phyloP scores from a whole-genome alignment of 92 coral and sea anemone genomes.

The Palythoa grandis region DNA sequence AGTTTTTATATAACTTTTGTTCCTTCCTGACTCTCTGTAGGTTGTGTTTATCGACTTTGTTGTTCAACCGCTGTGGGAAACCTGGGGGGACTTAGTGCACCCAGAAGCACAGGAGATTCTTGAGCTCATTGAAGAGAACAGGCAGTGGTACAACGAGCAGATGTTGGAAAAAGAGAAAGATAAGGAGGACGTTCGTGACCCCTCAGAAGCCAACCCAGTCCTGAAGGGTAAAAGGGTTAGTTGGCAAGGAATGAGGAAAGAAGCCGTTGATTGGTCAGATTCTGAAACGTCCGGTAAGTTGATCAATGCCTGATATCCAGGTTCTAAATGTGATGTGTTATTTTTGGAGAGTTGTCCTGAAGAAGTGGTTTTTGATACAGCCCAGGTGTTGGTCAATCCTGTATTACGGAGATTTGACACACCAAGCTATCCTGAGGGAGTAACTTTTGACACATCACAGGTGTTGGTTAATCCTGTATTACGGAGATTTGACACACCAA shows the following conservation, averaged over 20 bases:
- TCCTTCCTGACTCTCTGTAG: conserved; percentile 40
- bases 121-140: conserved; percentile 92
- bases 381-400: too few relatives aligned
- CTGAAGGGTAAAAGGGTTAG: conserved; percentile 90
- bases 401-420: too few relatives aligned
- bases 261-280: conserved; percentile 92
- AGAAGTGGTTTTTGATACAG: too few relatives aligned
- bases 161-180: conserved; percentile 89
- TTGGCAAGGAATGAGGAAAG: conserved; percentile 96
- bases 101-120: conserved; percentile 94
- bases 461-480: too few relatives aligned
- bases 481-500: too few relatives aligned
- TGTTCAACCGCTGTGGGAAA: conserved; percentile 98
- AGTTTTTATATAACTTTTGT: too few relatives aligned
- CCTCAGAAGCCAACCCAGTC: conserved; percentile 70
- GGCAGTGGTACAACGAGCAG: conserved; percentile 96
- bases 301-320: not conserved
- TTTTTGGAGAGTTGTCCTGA: too few relatives aligned
- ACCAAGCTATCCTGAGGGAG: too few relatives aligned
- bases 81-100: conserved; percentile 96
- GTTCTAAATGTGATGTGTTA: too few relatives aligned
- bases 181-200: conserved; percentile 51
- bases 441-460: too few relatives aligned
- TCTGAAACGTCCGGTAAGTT: conserved; percentile 85
- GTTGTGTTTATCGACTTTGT: conserved; percentile 99